These are phyloP conservation scores for Mormoops blainvillei DNA, from an alignment of 2,113 vertebrate species.

Conservation along the genomic window DNA sequence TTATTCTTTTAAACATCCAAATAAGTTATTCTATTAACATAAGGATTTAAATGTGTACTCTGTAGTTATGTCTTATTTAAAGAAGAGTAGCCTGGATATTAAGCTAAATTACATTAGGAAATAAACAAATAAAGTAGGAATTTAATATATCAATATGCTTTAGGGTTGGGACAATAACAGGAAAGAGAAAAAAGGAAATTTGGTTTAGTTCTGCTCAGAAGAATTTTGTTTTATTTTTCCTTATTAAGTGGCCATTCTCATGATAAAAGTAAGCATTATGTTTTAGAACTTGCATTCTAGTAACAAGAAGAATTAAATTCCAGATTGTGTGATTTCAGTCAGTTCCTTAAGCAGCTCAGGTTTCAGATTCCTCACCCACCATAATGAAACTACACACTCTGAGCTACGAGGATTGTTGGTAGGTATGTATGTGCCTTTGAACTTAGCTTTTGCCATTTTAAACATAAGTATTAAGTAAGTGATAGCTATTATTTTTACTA, in stretches of 20 bases:
- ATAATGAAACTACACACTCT: background rate
- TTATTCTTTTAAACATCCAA: constrained; percentile 38
- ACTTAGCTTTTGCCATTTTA: background rate
- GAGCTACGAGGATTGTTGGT: background rate
- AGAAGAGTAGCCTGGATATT: background rate
- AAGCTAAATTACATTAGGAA: background rate
- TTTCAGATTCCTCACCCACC: background rate
- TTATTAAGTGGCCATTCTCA: background rate
- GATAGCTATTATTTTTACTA: background rate
- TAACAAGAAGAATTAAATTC: background rate
- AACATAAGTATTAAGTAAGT: background rate
- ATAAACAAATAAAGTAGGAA: background rate
- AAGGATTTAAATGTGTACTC: background rate
- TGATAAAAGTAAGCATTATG: background rate
- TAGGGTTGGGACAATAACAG: background rate
- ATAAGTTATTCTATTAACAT: constrained; percentile 35
- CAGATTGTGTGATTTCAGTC: background rate
- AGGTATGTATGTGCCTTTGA: background rate
- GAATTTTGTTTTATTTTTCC: background rate
- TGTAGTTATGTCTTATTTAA: background rate
- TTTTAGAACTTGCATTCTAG: background rate
- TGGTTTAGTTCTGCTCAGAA: background rate
- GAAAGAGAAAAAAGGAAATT: background rate
- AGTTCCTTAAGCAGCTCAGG: background rate
- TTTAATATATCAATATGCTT: background rate